Percentiles rank a stretch among this genome's conserved stretches.
Evolutionary conservation across 2,113 vertebrate species (phyloP).

Genomic region (Peromyscus californicus): DNA sequence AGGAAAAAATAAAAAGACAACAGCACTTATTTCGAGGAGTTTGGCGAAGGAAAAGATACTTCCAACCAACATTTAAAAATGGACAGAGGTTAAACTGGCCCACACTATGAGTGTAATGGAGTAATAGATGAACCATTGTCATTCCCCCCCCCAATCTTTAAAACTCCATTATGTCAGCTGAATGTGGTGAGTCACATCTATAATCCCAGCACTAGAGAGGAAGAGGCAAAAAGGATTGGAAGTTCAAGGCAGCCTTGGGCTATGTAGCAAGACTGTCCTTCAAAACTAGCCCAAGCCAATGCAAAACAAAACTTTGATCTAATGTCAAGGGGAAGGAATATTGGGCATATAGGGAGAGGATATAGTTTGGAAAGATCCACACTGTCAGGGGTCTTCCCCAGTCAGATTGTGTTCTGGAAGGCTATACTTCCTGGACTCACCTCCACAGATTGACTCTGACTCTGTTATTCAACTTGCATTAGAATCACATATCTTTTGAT

Average conservation of each 20-base stretch:
- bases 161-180: neutral
- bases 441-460: constrained; percentile 17
- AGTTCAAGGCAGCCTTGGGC: neutral
- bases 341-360: neutral
- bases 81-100: neutral
- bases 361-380: constrained; percentile 43
- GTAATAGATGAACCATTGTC: neutral
- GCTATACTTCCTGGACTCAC: neutral
- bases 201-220: neutral
- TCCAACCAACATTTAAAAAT: constrained; percentile 35
- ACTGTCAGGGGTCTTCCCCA: neutral
- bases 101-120: constrained; percentile 9
- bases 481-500: constrained; percentile 18
- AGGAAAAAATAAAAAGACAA: constrained; percentile 59
- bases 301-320: neutral
- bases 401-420: neutral
- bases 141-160: constrained; percentile 35
- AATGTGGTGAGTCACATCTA: neutral
- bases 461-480: neutral
- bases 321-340: constrained; percentile 30
- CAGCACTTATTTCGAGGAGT: neutral
- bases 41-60: neutral
- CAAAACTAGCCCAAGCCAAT: neutral
- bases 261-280: neutral
- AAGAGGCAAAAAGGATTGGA: neutral